These are phyloP conservation scores for Pan troglodytes DNA, from an alignment of 2,113 vertebrate genomes.

Conservation along the genomic window DNA sequence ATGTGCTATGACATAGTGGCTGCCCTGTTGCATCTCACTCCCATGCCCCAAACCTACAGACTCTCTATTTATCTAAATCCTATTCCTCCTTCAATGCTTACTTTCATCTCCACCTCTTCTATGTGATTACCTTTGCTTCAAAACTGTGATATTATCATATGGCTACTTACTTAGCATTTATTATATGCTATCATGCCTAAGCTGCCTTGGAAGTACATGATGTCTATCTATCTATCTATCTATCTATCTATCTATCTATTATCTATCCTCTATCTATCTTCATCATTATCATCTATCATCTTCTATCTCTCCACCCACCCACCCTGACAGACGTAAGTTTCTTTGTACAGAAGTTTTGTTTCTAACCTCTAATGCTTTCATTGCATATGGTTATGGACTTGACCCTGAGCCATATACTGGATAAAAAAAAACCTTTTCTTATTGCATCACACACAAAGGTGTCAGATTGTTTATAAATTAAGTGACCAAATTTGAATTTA, in stretches of 20 bases:
- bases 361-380: neutral
- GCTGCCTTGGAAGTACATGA: neutral
- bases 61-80: neutral
- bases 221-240: no score
- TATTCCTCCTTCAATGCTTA: neutral
- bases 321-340: neutral
- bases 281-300: no score
- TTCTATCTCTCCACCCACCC: neutral
- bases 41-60: neutral
- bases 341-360: neutral
- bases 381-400: neutral
- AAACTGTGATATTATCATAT: neutral
- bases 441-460: neutral
- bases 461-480: neutral
- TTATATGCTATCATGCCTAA: neutral
- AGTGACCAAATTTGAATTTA: neutral
- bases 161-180: neutral
- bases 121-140: neutral
- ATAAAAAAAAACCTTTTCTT: neutral
- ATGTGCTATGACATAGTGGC: neutral
- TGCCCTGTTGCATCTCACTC: neutral
- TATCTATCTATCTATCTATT: no score
- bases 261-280: no score
- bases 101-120: neutral
- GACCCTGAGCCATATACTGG: neutral